phyloP scores from a whole-genome alignment of 1,140 invertebrate genomes.

The Stenopsyche tienmushanensis region DNA sequence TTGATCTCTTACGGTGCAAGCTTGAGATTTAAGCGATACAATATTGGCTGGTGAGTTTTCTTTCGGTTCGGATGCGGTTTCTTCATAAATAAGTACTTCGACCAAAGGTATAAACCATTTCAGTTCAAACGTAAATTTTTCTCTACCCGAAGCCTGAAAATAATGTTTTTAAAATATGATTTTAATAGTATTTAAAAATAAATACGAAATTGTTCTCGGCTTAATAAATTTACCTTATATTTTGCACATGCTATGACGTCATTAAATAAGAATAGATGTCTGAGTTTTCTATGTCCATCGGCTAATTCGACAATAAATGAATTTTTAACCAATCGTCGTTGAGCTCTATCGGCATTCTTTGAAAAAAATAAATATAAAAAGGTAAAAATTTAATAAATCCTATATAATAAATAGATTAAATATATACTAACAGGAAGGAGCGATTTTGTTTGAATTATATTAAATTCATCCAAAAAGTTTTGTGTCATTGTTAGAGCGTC shows the following conservation, averaged over 20 bases:
- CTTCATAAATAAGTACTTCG: constrained; percentile 72
- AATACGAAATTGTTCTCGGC: neutral
- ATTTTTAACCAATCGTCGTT: constrained; percentile 88
- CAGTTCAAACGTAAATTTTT: constrained; percentile 88
- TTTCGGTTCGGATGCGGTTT: constrained; percentile 64
- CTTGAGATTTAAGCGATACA: constrained; percentile 80
- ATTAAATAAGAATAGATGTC: constrained; percentile 92
- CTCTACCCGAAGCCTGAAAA: constrained; percentile 69
- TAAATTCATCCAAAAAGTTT: constrained; percentile 87
- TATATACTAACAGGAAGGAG: constrained; percentile 72
- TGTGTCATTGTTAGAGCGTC: constrained; percentile 86
- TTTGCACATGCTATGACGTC: constrained; percentile 95
- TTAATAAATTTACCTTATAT: constrained; percentile 68
- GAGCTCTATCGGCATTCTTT: constrained; percentile 77
- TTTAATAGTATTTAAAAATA: too few species aligned
- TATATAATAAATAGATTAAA: too few species aligned
- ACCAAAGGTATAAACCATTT: constrained; percentile 89
- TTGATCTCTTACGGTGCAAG: constrained; percentile 82
- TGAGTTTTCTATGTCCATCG: constrained; percentile 83
- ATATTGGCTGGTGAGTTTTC: constrained; percentile 76
- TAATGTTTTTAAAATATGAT: neutral
- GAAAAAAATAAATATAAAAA: constrained; percentile 43
- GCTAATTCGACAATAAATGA: constrained; percentile 91
- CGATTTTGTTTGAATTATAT: constrained; percentile 82
- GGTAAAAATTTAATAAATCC: constrained; percentile 7